Evolutionary conservation across 2,113 vertebrate species (phyloP).

Genomic region (Galemys pyrenaicus): DNA sequence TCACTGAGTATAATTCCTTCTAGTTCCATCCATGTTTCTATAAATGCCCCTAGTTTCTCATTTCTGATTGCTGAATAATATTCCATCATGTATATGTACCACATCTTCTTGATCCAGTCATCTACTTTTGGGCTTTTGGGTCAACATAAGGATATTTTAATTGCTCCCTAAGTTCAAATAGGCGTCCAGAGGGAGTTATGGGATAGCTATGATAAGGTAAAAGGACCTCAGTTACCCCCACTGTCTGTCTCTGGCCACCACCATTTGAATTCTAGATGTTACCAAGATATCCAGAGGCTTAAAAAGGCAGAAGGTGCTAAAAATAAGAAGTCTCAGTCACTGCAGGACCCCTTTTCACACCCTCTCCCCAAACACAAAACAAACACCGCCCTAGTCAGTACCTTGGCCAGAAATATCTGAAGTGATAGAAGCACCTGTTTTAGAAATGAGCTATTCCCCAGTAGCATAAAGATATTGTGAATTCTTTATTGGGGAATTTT

Average conservation of each 20-base stretch:
- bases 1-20: no score
- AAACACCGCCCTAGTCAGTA: neutral
- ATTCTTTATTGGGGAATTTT: neutral
- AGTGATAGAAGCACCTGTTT: neutral
- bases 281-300: neutral
- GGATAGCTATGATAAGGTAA: neutral
- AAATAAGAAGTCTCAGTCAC: neutral
- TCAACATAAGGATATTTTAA: slow-evolving; percentile 28
- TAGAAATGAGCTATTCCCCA: neutral
- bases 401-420: neutral
- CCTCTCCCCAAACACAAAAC: neutral
- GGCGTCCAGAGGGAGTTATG: neutral
- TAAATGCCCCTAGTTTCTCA: no score
- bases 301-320: neutral
- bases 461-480: neutral
- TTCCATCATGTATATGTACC: no score
- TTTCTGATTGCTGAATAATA: no score
- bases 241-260: neutral
- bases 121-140: no score
- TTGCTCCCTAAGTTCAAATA: slow-evolving; percentile 11
- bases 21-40: no score
- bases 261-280: neutral
- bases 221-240: neutral
- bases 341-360: neutral
- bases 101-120: no score